phyloP scores from a whole-genome alignment of 2,888 invertebrate genomes.

The Invenusta paracnida region DNA sequence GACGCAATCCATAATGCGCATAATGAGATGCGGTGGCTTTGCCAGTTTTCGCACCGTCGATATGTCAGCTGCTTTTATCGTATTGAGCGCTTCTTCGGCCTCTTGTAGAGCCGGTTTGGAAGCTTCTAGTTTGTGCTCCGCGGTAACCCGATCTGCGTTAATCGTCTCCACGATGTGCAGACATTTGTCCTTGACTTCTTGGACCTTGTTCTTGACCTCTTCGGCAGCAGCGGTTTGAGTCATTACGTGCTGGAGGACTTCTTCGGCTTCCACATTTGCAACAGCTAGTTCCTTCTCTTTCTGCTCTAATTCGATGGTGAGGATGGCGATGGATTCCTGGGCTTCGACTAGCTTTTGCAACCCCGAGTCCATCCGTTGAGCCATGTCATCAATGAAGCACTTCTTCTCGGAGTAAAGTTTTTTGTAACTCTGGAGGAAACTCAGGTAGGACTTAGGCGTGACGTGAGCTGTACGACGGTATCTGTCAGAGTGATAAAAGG shows the following conservation, averaged over 20 bases:
- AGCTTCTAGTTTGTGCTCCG: conserved; percentile 58
- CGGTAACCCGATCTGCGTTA: conserved; percentile 54
- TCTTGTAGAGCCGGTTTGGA: conserved; percentile 60
- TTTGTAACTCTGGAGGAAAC: conserved; percentile 78
- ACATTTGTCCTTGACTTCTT: conserved; percentile 61
- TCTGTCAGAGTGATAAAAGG: conserved; percentile 81
- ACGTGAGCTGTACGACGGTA: conserved; percentile 79
- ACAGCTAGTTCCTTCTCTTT: conserved; percentile 78
- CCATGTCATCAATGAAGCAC: conserved; percentile 72
- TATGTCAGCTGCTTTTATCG: conserved; percentile 60
- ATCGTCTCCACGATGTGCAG: conserved; percentile 60
- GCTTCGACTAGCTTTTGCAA: conserved; percentile 75
- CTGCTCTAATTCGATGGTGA: conserved; percentile 73
- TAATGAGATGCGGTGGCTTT: conserved; percentile 61
- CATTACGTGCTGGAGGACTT: conserved; percentile 50
- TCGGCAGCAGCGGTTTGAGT: conserved; percentile 60
- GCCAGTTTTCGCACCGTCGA: conserved; percentile 60
- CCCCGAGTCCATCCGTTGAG: conserved; percentile 77
- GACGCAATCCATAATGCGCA: conserved; percentile 61
- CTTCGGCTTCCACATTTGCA: conserved; percentile 77
- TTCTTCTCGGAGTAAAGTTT: conserved; percentile 74
- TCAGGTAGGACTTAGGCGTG: conserved; percentile 81
- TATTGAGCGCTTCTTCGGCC: conserved; percentile 63
- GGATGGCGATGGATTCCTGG: conserved; percentile 71
- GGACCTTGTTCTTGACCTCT: conserved; percentile 60